A percentile compares a stretch with the other conserved stretches of the same genome.
Evolutionary conservation across 2,113 vertebrate species (phyloP).

Genomic region (Grammomys dolichurus): DNA sequence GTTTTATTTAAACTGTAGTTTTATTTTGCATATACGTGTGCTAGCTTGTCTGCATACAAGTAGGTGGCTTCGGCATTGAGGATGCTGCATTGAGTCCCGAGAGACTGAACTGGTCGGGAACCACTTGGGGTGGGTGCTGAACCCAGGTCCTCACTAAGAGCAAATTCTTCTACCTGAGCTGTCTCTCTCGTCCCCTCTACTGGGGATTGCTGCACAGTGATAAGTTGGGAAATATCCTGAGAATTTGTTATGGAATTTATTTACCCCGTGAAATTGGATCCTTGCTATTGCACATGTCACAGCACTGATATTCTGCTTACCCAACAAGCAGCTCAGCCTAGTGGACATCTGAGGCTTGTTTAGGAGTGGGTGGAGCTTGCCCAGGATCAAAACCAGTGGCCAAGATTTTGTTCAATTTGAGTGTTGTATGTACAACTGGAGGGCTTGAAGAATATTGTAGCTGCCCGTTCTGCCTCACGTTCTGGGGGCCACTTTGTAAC

Average conservation of each 20-base stretch:
- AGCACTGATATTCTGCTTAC: background rate
- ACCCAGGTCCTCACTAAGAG: background rate
- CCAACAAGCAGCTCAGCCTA: background rate
- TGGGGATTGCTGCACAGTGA: background rate
- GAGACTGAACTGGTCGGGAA: background rate
- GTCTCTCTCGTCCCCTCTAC: background rate
- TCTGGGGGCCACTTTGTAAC: too few species aligned
- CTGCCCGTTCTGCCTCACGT: too few species aligned
- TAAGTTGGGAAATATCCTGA: conserved; percentile 18
- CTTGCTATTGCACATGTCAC: background rate
- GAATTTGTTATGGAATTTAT: background rate
- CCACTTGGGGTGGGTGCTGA: background rate
- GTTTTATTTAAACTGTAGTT: background rate
- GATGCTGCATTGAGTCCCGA: background rate
- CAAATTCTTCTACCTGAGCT: background rate
- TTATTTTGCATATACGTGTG: background rate
- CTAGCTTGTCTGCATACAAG: background rate
- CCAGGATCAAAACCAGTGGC: background rate
- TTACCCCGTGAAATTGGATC: background rate
- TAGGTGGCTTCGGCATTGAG: too few species aligned
- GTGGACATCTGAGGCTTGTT: background rate
- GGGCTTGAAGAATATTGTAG: background rate
- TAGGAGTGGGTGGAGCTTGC: background rate
- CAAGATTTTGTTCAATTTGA: background rate
- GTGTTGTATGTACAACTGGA: background rate